Conservation (phyloP, 2,113 vertebrate genomes). For the Macquaria australasica region DNA sequence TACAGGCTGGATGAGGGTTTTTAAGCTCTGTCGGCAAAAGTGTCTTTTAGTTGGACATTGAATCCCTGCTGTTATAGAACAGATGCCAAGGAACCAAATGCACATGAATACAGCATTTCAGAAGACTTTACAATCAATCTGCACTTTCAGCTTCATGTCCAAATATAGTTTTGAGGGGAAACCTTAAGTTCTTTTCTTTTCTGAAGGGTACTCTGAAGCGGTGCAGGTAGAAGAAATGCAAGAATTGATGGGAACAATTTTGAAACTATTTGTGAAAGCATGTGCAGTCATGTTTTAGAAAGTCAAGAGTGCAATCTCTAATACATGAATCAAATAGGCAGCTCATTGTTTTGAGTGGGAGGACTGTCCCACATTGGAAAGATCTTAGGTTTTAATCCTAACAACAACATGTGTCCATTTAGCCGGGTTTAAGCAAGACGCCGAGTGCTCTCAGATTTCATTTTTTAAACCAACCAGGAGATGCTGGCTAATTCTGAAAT, state of each 20-base stretch:
- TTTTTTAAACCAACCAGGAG: neutral
- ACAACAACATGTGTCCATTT: neutral
- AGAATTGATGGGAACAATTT: neutral
- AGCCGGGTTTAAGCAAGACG: too few relatives aligned
- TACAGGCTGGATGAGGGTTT: neutral
- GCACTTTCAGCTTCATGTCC: neutral
- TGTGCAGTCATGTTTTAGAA: neutral
- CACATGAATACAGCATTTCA: neutral
- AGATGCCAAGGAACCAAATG: constrained; percentile 3
- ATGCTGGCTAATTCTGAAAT: neutral
- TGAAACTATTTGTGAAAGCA: neutral
- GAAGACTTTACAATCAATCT: neutral
- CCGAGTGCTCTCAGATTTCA: neutral
- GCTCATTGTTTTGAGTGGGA: neutral
- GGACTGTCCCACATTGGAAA: neutral
- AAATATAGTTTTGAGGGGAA: neutral
- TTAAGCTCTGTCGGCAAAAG: constrained; percentile 13
- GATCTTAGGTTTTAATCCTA: neutral
- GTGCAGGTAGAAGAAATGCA: neutral
- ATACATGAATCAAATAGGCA: neutral
- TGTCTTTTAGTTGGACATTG: neutral
- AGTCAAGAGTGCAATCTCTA: neutral
- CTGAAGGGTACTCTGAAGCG: neutral
- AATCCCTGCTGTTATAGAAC: neutral
- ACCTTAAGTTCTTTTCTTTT: neutral